Evolutionary conservation across 1,140 invertebrate species (phyloP), one percentile per base, ranked within the genome.

Genomic region (Neodiprion lecontei): DNA sequence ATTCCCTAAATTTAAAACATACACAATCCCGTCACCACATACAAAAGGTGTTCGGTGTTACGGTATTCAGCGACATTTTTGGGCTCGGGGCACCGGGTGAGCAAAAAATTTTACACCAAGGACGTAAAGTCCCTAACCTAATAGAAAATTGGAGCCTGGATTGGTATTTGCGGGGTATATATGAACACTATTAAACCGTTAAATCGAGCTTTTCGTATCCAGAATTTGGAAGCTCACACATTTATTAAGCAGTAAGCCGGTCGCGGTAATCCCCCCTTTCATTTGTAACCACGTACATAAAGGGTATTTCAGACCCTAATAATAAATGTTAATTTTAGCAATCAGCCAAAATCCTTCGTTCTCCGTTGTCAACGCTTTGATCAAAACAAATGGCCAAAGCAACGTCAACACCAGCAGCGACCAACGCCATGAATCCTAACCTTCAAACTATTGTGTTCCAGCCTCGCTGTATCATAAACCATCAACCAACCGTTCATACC

Each of bases 291-390:
- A 61, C 53, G n/a, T 61, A 61, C 8, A 61, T 61, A 61, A 61
- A 61, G 53, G 53, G 4, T 17, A 12, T 61, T 61, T 9, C 53
- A 61, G n/a, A 61, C 53, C 53, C n/a, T 61, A 61, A 61, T 61
- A 61, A 61, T 61, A 61, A 61, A 61, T 61, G 53, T 61, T 61
- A 61, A 61, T 61, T 61, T 61, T 61, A 61, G 53, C 53, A 61
- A 61, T 9, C 53, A 61, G n/a, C 53, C 53, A 12, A 61, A 61
- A 61, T 61, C 53, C 53, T 14, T 40, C 53, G 53, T 14, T 14
- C n/a, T 61, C n/a, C 53, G 4, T 9, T 61, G 28, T 61, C 8
- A 61, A 61, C 53, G 28, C 1, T 40, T 40, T 5, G 53, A 14
- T 61, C 11, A 14, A 61, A 5, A 61, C 53, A 17, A 14, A 61